These are phyloP conservation scores for Vombatus ursinus DNA, from an alignment of 2,113 vertebrate genomes.

Conservation along the genomic window DNA sequence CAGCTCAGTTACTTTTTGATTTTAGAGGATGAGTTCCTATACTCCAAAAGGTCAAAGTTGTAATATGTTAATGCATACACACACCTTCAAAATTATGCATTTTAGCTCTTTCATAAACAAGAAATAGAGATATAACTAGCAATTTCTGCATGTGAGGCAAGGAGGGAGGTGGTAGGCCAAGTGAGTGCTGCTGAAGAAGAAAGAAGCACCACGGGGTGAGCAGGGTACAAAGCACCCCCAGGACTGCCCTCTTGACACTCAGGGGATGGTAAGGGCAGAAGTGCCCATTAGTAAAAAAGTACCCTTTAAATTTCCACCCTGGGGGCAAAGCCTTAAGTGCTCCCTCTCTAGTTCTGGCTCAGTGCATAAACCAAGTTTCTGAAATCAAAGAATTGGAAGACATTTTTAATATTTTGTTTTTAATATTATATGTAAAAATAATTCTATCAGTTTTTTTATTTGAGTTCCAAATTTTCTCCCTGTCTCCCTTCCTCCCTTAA, in stretches of 20 bases:
- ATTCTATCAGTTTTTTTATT: too few species aligned
- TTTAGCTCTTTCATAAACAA: not conserved
- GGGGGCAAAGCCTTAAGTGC: not conserved
- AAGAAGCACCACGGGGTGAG: not conserved
- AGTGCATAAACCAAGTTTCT: not conserved
- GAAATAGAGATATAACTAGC: not conserved
- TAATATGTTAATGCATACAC: not conserved
- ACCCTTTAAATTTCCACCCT: not conserved
- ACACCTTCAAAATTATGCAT: too few species aligned
- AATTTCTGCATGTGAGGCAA: not conserved
- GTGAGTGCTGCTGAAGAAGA: not conserved
- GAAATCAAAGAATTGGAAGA: not conserved
- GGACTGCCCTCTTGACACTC: not conserved
- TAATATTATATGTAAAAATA: too few species aligned
- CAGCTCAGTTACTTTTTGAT: not conserved
- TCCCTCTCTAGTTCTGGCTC: not conserved
- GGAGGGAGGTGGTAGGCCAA: too few species aligned
- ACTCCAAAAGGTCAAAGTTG: not conserved
- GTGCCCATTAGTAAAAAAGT: too few species aligned
- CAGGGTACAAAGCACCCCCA: not conserved
- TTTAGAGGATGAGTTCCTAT: not conserved
- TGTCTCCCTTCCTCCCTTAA: too few species aligned
- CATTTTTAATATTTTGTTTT: too few species aligned
- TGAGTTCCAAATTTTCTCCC: too few species aligned
- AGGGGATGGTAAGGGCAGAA: not conserved